These are phyloP conservation scores for Fukomys damarensis DNA, from an alignment of 2,113 vertebrate species.

Conservation along the genomic window DNA sequence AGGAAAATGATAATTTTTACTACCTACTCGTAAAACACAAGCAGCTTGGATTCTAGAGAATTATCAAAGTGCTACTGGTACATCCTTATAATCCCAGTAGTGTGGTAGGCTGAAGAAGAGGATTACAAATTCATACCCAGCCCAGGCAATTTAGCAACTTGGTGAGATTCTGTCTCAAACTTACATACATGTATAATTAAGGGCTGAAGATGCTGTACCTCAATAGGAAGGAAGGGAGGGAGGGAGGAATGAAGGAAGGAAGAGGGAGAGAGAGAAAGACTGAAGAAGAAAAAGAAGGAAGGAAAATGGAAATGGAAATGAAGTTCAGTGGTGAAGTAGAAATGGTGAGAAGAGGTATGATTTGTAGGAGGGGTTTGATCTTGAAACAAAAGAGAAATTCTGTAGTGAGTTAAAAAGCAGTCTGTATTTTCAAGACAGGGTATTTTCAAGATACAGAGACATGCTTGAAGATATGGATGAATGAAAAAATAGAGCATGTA, in stretches of 20 bases:
- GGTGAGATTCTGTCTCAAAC: not conserved
- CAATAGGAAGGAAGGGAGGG: not conserved
- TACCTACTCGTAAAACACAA: not conserved
- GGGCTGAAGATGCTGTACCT: not conserved
- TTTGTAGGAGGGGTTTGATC: not conserved
- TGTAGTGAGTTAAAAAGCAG: not conserved
- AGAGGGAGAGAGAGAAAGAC: too few relatives aligned
- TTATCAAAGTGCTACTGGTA: not conserved
- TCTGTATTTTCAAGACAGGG: not conserved
- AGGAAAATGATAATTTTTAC: constrained; percentile 25
- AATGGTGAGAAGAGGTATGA: not conserved
- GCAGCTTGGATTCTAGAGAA: constrained; percentile 50
- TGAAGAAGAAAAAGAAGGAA: not conserved
- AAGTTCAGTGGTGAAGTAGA: not conserved
- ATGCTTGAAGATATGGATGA: not conserved
- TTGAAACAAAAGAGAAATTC: not conserved
- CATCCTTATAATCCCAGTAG: not conserved
- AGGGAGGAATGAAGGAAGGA: too few relatives aligned
- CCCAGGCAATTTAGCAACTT: not conserved
- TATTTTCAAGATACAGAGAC: constrained; percentile 20
- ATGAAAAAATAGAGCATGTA: not conserved
- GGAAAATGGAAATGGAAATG: not conserved
- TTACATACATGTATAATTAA: not conserved
- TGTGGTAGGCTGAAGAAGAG: not conserved
- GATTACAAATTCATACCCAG: not conserved